Evolutionary conservation across 2,113 vertebrate genomes (phyloP), one percentile per base, ranked within the genome.

Genomic region (Forbesichthys papilliferus): DNA sequence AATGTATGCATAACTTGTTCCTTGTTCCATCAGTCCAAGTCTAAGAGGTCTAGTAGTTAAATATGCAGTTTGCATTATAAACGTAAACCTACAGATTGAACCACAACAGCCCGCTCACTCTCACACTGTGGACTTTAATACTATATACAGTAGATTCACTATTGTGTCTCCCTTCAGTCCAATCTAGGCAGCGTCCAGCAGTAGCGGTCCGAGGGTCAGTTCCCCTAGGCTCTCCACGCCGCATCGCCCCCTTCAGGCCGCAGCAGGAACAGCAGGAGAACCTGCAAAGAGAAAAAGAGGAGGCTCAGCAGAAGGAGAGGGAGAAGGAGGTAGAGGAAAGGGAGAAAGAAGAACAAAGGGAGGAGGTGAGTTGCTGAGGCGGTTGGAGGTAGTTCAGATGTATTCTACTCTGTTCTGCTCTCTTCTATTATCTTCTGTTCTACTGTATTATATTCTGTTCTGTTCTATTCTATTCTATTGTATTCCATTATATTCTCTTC

Each of bases 191-290:
- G 79, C 81, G 88, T 4, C 82, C 78, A 3, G 77, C 87, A 58
- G 84, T 77, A 1, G 80, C 80, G 1, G 79, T 89, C 59, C 77
- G 79, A 13, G 84, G 79, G 53, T 87, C 81, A 1, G 82, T 69
- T 52, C 80, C 84, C 51, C 67, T 66, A 9, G 78, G 84, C 12
- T 93, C 88, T 11, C 86, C 88, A 54, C 79, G 59, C 57, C 69
- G 57, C 0, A 74, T 86, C 59, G 54, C 84, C 66, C 84, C 90
- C 68, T 57, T 88, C 67, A 87, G 64, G 71, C 74, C 62, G 51
- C 88, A 88, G 82, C 88, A 89, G 73, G 88, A 91, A 52, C 82
- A 86, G 74, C 87, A 84, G 77, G 84, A 89, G 64, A 86, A 59
- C 69, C 77, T 83, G 57, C 86, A 90, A 77, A 87, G 79, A 48